Percentiles rank a stretch among this genome's conserved stretches.
Conservation (phyloP, 2,113 vertebrate species). For the Axis porcinus region DNA sequence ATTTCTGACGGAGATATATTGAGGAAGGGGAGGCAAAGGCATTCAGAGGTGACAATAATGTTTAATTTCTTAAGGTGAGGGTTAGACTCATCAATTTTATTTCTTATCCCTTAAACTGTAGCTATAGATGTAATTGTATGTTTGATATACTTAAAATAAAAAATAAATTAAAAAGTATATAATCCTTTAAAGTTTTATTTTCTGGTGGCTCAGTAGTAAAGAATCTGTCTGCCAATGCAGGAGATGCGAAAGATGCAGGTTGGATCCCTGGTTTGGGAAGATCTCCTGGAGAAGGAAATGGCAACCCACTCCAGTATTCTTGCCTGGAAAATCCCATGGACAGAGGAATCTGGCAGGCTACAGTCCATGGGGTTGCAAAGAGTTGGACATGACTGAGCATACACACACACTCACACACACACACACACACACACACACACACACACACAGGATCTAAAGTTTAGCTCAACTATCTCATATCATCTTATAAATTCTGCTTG, state of each 20-base stretch:
- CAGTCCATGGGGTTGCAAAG: too few relatives aligned
- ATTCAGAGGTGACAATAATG: not conserved
- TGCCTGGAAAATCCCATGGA: too few relatives aligned
- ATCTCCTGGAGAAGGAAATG: too few relatives aligned
- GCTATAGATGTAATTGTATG: not conserved
- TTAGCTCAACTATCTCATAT: not conserved
- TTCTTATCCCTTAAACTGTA: not conserved
- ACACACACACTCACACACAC: too few relatives aligned
- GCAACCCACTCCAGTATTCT: too few relatives aligned
- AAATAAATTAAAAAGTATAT: not conserved
- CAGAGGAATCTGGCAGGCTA: too few relatives aligned
- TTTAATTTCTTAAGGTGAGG: not conserved
- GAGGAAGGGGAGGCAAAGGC: not conserved
- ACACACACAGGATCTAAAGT: not conserved
- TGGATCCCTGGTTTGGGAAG: too few relatives aligned
- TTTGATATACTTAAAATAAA: not conserved
- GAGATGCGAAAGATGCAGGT: too few relatives aligned
- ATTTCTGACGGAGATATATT: not conserved
- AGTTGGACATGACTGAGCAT: too few relatives aligned
- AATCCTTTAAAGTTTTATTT: not conserved
- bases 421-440: too few relatives aligned
- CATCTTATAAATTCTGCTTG: not conserved
- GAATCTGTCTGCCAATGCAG: too few relatives aligned
- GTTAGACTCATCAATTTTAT: not conserved
- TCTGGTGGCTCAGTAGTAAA: too few relatives aligned